Conservation (phyloP, 2,113 vertebrate species). For the Polyodon spathula region DNA sequence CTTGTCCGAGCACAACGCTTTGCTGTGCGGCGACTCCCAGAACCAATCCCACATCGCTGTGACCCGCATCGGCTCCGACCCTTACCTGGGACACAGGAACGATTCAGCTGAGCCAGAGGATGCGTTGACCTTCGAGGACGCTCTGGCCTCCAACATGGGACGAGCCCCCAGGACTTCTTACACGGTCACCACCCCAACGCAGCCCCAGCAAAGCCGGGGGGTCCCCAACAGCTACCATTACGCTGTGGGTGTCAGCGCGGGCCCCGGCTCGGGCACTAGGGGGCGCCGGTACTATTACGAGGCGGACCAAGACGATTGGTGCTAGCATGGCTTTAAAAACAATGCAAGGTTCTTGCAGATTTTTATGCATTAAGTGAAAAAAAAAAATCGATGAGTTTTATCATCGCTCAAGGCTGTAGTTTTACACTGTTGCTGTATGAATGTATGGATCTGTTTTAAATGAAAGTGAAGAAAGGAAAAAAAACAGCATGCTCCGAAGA, state of each 20-base stretch:
- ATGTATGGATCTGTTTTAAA: conserved; percentile 22
- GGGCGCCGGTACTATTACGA: conserved; percentile 70
- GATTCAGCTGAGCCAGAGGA: conserved; percentile 56
- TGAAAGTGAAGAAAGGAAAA: conserved; percentile 7
- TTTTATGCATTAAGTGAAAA: conserved; percentile 45
- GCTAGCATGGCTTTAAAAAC: conserved; percentile 66
- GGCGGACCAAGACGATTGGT: conserved; percentile 81
- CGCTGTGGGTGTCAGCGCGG: conserved; percentile 59
- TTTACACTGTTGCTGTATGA: conserved; percentile 37
- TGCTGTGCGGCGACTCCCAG: conserved; percentile 59
- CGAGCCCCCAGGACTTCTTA: conserved; percentile 67
- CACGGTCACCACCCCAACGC: conserved; percentile 64
- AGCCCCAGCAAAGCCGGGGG: conserved; percentile 67
- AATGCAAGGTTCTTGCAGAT: conserved; percentile 22
- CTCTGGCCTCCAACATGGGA: conserved; percentile 68
- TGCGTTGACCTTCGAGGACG: conserved; percentile 75
- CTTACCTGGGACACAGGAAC: conserved; percentile 66
- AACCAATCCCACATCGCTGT: conserved; percentile 49
- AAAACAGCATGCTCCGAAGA: conserved; percentile 7
- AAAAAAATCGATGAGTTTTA: conserved; percentile 80
- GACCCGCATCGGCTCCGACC: conserved; percentile 79
- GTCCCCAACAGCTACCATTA: conserved; percentile 85
- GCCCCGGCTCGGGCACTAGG: conserved; percentile 46
- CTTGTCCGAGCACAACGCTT: conserved; percentile 77
- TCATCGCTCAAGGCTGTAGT: conserved; percentile 64